Conservation (phyloP, 2,113 vertebrate genomes). For the Casuarius casuarius region DNA sequence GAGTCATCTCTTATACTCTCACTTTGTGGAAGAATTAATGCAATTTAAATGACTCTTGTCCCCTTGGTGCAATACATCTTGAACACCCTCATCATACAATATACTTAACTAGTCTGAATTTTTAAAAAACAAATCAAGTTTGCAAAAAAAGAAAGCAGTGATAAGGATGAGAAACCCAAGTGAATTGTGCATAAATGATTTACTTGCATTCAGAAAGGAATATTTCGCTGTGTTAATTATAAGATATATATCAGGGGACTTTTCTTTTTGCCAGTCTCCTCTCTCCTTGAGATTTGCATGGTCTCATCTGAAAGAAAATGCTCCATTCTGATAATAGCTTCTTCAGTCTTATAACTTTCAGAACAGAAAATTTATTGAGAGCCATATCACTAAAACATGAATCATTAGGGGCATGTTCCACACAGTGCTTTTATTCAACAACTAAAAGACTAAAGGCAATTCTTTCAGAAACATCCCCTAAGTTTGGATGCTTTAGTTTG, state of each 20-base stretch:
- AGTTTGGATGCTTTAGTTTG: not conserved
- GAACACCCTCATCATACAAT: not conserved
- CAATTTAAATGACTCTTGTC: not conserved
- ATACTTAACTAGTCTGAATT: not conserved
- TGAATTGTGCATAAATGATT: conserved; percentile 8
- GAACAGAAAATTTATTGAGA: conserved; percentile 20
- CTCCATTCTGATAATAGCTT: conserved; percentile 28
- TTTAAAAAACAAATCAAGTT: not conserved
- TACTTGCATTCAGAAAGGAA: not conserved
- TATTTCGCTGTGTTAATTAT: conserved; percentile 59
- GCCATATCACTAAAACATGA: conserved; percentile 26
- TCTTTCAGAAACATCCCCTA: not conserved
- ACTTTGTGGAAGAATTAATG: conserved; percentile 10
- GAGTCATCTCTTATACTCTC: not conserved
- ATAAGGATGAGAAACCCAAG: conserved; percentile 29
- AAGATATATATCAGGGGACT: conserved; percentile 47
- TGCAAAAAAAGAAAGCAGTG: not conserved
- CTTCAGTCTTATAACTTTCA: conserved; percentile 24
- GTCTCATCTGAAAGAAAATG: conserved; percentile 46
- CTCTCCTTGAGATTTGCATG: conserved; percentile 40
- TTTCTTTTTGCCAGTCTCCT: conserved; percentile 8
- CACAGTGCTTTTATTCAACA: conserved; percentile 34
- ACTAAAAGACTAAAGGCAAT: conserved; percentile 41
- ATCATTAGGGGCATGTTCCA: conserved; percentile 37
- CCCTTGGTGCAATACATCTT: not conserved